Evolutionary conservation across 2,797 vertebrate genomes (phyloP).

Genomic region (Columba guinea): DNA sequence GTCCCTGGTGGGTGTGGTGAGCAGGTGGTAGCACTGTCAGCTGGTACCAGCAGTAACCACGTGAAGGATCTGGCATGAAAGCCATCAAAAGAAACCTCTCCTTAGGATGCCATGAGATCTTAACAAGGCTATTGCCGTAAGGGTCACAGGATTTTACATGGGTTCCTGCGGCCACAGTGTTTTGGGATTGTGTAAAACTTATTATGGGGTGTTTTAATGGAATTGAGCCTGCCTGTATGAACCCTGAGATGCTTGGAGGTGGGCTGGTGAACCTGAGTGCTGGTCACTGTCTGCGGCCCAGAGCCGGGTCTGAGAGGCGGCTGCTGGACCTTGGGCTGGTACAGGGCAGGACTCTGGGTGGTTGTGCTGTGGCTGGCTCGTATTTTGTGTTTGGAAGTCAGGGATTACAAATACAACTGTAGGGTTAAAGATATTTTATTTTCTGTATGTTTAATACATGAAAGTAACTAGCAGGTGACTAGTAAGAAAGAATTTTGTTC

Average conservation of each 20-base stretch:
- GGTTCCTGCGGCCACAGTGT: neutral
- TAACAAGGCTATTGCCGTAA: neutral
- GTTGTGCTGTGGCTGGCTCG: neutral
- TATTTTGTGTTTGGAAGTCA: neutral
- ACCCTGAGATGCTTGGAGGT: no score
- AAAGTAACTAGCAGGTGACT: constrained; percentile 57
- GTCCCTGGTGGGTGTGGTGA: neutral
- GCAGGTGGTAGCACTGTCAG: neutral
- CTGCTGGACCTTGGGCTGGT: neutral
- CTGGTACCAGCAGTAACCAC: neutral
- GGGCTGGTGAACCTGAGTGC: neutral
- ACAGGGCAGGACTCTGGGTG: neutral
- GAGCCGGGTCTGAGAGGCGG: rapidly evolving
- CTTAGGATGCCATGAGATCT: neutral
- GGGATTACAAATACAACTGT: neutral
- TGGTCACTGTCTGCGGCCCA: no score
- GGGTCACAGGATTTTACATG: neutral
- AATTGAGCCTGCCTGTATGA: neutral
- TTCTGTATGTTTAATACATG: constrained; percentile 17
- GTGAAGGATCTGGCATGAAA: neutral
- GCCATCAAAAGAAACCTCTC: neutral
- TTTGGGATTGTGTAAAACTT: neutral
- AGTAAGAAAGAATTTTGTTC: constrained; percentile 12
- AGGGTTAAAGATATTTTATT: neutral
- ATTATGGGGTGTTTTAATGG: neutral